Evolutionary conservation across 2,888 invertebrate genomes (phyloP).

Genomic region (Drosophila phalerata): DNA sequence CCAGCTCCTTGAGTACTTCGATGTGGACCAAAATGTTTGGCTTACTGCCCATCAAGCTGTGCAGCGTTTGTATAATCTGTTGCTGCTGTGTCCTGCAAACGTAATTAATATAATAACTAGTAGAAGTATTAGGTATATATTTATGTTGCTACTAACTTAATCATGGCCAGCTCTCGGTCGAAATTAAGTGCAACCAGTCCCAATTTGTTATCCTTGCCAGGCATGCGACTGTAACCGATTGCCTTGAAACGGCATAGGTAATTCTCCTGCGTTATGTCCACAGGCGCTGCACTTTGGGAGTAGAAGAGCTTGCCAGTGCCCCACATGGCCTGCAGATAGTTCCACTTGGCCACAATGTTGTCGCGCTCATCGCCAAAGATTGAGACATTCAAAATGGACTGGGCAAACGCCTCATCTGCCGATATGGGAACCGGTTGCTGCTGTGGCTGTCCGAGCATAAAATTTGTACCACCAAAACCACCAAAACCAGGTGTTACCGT

Average conservation of each 20-base stretch:
- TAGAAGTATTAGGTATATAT: neutral
- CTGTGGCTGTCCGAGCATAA: conserved; percentile 84
- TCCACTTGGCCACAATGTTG: conserved; percentile 96
- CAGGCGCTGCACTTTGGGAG: conserved; percentile 89
- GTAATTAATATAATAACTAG: neutral
- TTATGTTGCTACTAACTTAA: conserved; percentile 87
- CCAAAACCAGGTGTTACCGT: conserved; percentile 86
- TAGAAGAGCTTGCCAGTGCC: conserved; percentile 91
- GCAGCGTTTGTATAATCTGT: conserved; percentile 89
- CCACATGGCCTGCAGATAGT: conserved; percentile 92
- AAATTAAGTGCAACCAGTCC: conserved; percentile 95
- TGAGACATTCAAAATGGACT: conserved; percentile 91
- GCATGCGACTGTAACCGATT: conserved; percentile 95
- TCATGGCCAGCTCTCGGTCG: conserved; percentile 92
- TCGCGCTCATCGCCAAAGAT: conserved; percentile 98
- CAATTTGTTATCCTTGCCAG: conserved; percentile 94
- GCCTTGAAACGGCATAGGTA: conserved; percentile 97
- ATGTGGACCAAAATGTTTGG: conserved; percentile 93
- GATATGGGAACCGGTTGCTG: conserved; percentile 86
- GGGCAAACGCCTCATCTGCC: conserved; percentile 90
- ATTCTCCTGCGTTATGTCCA: conserved; percentile 95
- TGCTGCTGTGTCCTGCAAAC: conserved; percentile 89
- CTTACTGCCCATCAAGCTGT: conserved; percentile 92
- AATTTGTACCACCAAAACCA: conserved; percentile 86
- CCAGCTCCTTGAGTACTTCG: conserved; percentile 91